A percentile compares a stretch with the other conserved stretches of the same genome.
phyloP scores from a whole-genome alignment of 2,113 vertebrate species.

The Kobus ellipsiprymnus region DNA sequence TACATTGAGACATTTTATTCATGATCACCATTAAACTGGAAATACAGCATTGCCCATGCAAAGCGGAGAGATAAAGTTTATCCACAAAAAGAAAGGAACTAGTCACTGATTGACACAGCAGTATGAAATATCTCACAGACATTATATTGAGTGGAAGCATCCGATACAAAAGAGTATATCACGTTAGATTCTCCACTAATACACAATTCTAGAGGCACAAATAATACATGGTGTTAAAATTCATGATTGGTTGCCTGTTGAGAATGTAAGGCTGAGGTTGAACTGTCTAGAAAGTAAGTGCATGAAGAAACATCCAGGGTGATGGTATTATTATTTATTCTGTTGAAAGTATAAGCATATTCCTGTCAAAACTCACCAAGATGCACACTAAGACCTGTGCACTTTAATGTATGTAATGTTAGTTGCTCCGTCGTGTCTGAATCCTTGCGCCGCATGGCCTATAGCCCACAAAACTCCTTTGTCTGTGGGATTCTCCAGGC shows the following conservation, averaged over 20 bases:
- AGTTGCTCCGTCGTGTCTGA: neutral
- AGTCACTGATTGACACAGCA: neutral
- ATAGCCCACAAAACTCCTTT: neutral
- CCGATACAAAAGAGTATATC: neutral
- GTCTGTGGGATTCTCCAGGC: neutral
- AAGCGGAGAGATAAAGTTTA: neutral
- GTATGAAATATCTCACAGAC: neutral
- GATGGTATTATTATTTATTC: neutral
- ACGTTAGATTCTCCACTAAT: neutral
- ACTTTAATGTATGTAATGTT: neutral
- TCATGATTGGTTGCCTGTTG: neutral
- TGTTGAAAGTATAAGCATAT: neutral
- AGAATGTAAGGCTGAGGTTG: neutral
- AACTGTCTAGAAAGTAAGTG: neutral
- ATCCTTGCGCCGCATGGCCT: neutral
- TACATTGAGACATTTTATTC: neutral
- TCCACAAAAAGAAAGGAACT: neutral
- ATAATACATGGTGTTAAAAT: neutral
- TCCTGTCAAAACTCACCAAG: neutral
- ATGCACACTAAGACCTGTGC: neutral
- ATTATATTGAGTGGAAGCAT: neutral
- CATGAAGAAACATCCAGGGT: neutral
- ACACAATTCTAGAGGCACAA: neutral
- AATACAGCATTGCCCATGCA: neutral
- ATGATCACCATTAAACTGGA: neutral